These are phyloP conservation scores for Troides helena DNA, from an alignment of 2,888 invertebrate genomes.

Conservation along the genomic window DNA sequence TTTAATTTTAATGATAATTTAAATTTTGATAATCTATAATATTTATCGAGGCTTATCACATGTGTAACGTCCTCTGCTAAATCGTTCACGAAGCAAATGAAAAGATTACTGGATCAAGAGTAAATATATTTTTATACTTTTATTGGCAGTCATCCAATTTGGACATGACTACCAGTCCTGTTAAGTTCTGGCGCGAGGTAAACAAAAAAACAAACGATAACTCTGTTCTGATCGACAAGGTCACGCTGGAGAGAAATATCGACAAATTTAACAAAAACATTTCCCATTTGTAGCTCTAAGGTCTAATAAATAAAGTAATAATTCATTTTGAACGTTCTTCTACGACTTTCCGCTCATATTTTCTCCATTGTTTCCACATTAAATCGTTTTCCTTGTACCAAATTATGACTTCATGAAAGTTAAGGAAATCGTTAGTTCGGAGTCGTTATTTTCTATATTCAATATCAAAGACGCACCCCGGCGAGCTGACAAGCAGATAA, in stretches of 20 bases:
- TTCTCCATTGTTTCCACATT: constrained; percentile 9
- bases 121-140: constrained; percentile 33
- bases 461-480: constrained; percentile 35
- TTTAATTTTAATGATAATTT: neutral
- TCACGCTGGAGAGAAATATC: constrained; percentile 13
- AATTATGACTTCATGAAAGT: constrained; percentile 18
- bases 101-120: neutral
- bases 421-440: constrained; percentile 19
- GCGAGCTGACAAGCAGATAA: constrained; percentile 42
- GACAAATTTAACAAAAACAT: constrained; percentile 25
- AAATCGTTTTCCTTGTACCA: constrained; percentile 18
- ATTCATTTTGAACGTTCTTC: constrained; percentile 13
- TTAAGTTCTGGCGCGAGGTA: constrained; percentile 20
- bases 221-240: constrained; percentile 23
- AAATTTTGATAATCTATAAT: constrained; percentile 3
- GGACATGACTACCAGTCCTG: constrained; percentile 25
- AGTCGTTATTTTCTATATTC: constrained; percentile 36
- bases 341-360: constrained; percentile 6
- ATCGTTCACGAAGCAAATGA: neutral
- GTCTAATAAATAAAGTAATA: constrained; percentile 24
- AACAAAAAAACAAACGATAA: constrained; percentile 27
- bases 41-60: constrained; percentile 11
- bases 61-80: neutral
- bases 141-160: constrained; percentile 36
- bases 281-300: constrained; percentile 18